Evolutionary conservation across 2,888 invertebrate species (phyloP).

Genomic region (Rotaria magnacalcarata): DNA sequence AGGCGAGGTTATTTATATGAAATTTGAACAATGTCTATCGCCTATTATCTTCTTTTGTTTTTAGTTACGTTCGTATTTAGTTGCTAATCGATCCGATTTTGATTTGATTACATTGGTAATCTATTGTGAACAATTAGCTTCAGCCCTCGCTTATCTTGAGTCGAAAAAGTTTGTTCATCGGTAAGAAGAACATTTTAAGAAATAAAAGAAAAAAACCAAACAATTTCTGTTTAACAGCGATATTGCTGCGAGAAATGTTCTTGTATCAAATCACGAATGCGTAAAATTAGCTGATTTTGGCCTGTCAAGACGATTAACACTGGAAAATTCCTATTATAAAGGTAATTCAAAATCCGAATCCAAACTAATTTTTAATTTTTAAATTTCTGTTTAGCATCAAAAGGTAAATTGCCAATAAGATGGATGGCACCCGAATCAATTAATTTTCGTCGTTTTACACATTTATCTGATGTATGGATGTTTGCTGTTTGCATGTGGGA

Average conservation of each 20-base stretch:
- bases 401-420: slow-evolving; percentile 93
- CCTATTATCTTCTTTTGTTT: not conserved
- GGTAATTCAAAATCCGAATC: not conserved
- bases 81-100: slow-evolving; percentile 77
- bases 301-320: slow-evolving; percentile 88
- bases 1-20: slow-evolving; percentile 67
- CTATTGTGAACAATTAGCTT: slow-evolving; percentile 87
- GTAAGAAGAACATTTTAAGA: slow-evolving; percentile 53
- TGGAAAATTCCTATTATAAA: slow-evolving; percentile 84
- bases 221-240: slow-evolving; percentile 65
- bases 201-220: not conserved
- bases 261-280: slow-evolving; percentile 86
- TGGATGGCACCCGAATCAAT: slow-evolving; percentile 99
- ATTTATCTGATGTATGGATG: slow-evolving; percentile 99
- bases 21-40: not conserved
- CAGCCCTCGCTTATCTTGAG: slow-evolving; percentile 89
- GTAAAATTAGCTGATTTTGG: slow-evolving; percentile 98
- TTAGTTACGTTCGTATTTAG: slow-evolving; percentile 80
- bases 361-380: slow-evolving; percentile 47
- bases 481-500: slow-evolving; percentile 99
- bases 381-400: slow-evolving; percentile 64
- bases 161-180: slow-evolving; percentile 93
- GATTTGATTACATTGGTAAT: slow-evolving; percentile 78
- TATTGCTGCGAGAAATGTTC: slow-evolving; percentile 92
- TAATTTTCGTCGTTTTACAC: slow-evolving; percentile 89